Conservation (phyloP, 2,113 vertebrate species). For the Thunnus thynnus region DNA sequence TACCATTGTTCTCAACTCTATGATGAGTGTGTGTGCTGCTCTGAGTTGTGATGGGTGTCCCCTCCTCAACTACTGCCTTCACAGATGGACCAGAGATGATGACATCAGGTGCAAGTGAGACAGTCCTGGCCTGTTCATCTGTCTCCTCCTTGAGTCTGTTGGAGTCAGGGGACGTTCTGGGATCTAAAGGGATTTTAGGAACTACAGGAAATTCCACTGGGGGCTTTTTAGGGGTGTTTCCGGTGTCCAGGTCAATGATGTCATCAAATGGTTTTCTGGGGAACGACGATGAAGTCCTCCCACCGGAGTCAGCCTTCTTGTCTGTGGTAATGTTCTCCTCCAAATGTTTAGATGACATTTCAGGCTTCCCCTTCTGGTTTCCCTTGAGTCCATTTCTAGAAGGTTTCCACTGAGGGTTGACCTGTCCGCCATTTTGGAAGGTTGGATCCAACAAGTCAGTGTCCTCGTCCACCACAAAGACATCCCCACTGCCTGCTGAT, state of each 20-base stretch:
- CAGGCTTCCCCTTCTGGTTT: slow-evolving; percentile 81
- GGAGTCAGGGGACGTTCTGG: slow-evolving; percentile 47
- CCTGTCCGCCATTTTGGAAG: slow-evolving; percentile 63
- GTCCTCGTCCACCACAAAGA: slow-evolving; percentile 85
- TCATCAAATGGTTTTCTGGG: slow-evolving; percentile 72
- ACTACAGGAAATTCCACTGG: not conserved
- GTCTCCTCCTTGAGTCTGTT: slow-evolving; percentile 48
- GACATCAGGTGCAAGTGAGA: slow-evolving; percentile 26
- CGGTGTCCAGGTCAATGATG: slow-evolving; percentile 72
- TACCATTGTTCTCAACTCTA: not conserved
- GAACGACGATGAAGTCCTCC: slow-evolving; percentile 10
- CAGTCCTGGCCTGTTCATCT: not conserved
- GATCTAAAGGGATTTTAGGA: slow-evolving; percentile 26
- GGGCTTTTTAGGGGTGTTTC: slow-evolving; percentile 63
- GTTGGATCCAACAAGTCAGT: slow-evolving; percentile 79
- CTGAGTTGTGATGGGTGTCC: slow-evolving; percentile 3
- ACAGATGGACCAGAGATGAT: not conserved
- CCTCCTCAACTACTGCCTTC: not conserved
- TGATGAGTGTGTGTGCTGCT: slow-evolving; percentile 12
- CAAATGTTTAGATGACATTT: slow-evolving; percentile 59
- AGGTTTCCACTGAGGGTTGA: slow-evolving; percentile 62
- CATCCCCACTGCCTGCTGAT: slow-evolving; percentile 67
- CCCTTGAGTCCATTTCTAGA: slow-evolving; percentile 57
- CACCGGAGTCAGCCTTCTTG: slow-evolving; percentile 63
- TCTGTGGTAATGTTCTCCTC: slow-evolving; percentile 87